phyloP scores from a whole-genome alignment of 2,113 vertebrate species.

The Actenoides hombroni region DNA sequence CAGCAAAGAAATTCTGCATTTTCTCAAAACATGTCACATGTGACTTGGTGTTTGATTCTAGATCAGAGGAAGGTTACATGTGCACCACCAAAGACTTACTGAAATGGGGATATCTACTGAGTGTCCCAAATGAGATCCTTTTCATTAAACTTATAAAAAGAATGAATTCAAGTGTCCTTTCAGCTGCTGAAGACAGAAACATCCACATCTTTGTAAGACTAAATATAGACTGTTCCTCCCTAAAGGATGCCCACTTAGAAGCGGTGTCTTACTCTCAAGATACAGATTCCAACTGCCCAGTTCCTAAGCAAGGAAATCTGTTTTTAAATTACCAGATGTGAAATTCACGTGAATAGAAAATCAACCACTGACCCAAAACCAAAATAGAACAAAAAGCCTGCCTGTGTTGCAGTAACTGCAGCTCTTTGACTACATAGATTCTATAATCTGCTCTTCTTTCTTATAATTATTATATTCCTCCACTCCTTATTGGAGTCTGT shows the following conservation, averaged over 20 bases:
- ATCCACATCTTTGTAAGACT: not conserved
- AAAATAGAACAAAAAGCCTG: not conserved
- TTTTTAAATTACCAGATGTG: not conserved
- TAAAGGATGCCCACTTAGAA: not conserved
- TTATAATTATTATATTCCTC: not conserved
- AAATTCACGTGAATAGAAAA: not conserved
- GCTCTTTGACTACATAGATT: not conserved
- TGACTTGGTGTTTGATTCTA: not conserved
- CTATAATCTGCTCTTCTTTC: not conserved
- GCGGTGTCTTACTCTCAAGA: not conserved
- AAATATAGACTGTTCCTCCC: not conserved
- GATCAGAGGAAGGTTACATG: not conserved
- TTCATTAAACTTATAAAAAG: not conserved
- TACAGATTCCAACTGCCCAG: accelerated
- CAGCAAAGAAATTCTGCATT: not conserved
- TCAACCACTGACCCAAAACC: not conserved
- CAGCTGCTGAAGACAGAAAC: not conserved
- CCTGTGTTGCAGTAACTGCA: not conserved
- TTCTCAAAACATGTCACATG: not conserved
- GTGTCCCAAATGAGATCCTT: not conserved
- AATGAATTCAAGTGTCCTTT: not conserved
- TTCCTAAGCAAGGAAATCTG: not conserved
- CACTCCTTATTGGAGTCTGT: not conserved
- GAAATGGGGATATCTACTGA: not conserved
- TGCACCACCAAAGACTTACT: not conserved